phyloP scores from a whole-genome alignment of 2,797 vertebrate species.

The Lophotriccus pileatus region DNA sequence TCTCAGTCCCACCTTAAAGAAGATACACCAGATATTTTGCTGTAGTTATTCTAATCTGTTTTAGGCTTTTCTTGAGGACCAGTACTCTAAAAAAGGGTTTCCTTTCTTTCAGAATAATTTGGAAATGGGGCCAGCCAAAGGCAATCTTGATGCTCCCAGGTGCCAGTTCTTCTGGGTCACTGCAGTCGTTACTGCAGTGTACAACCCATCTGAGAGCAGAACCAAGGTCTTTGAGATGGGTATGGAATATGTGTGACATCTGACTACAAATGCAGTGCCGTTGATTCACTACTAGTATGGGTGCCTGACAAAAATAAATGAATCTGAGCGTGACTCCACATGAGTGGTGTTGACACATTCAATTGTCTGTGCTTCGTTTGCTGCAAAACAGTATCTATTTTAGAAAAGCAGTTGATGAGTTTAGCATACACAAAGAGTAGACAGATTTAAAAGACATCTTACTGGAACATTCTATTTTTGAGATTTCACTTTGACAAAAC shows the following conservation, averaged over 20 bases:
- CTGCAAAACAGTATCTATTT: constrained; percentile 69
- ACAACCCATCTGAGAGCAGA: background rate
- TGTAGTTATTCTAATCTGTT: background rate
- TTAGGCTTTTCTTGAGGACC: background rate
- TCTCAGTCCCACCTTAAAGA: background rate
- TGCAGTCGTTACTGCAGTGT: background rate
- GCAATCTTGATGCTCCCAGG: background rate
- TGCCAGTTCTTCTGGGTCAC: background rate
- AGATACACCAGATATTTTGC: background rate
- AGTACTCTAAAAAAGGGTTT: background rate
- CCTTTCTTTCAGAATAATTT: background rate
- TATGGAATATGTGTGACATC: background rate
- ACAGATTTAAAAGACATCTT: constrained; percentile 63
- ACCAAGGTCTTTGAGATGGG: background rate
- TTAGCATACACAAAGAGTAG: constrained; percentile 64
- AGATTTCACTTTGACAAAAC: constrained; percentile 64
- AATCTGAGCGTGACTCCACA: constrained; percentile 47
- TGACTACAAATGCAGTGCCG: background rate
- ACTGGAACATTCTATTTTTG: constrained; percentile 69
- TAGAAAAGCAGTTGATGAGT: constrained; percentile 63
- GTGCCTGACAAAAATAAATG: constrained; percentile 53
- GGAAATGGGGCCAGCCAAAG: background rate
- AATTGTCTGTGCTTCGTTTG: constrained; percentile 64
- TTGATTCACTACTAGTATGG: constrained; percentile 59
- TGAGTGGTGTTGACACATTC: constrained; percentile 59